A percentile compares a stretch with the other conserved stretches of the same genome.
Evolutionary conservation across 2,888 invertebrate species (phyloP).

Genomic region (Amiota communis): DNA sequence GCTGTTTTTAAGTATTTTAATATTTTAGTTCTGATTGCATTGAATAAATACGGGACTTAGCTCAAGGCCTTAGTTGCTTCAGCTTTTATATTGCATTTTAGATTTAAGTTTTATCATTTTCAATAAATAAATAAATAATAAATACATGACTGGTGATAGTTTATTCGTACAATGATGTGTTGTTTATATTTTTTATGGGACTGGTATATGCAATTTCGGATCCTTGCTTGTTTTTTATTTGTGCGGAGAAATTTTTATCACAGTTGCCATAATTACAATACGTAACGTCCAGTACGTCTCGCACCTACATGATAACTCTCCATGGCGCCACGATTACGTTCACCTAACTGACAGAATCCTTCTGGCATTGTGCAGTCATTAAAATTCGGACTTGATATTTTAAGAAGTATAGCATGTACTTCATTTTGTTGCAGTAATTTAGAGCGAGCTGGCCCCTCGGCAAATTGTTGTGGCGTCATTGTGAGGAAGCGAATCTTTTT

Average conservation of each 20-base stretch:
- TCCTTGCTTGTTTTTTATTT: constrained; percentile 85
- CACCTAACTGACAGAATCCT: constrained; percentile 79
- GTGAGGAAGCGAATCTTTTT: constrained; percentile 87
- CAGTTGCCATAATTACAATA: too few relatives aligned
- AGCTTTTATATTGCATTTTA: too few relatives aligned
- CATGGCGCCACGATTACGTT: constrained; percentile 75
- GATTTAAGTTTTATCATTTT: too few relatives aligned
- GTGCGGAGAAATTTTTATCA: constrained; percentile 88
- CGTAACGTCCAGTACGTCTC: too few relatives aligned
- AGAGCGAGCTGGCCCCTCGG: constrained; percentile 86
- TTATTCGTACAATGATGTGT: constrained; percentile 84
- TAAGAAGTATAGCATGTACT: constrained; percentile 86
- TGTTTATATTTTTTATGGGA: constrained; percentile 84
- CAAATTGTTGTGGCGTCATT: constrained; percentile 86
- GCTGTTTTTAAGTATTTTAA: constrained; percentile 88
- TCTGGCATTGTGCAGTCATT: constrained; percentile 82
- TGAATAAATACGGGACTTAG: too few relatives aligned
- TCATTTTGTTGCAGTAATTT: constrained; percentile 83
- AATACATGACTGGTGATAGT: constrained; percentile 86
- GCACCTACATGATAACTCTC: too few relatives aligned
- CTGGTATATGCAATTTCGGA: constrained; percentile 87
- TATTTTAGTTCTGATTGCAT: constrained; percentile 81
- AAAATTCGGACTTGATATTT: constrained; percentile 83
- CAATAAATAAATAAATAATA: too few relatives aligned
- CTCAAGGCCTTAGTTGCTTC: too few relatives aligned